phyloP scores from a whole-genome alignment of 1,140 invertebrate genomes.

The Leguminivora glycinivorella region DNA sequence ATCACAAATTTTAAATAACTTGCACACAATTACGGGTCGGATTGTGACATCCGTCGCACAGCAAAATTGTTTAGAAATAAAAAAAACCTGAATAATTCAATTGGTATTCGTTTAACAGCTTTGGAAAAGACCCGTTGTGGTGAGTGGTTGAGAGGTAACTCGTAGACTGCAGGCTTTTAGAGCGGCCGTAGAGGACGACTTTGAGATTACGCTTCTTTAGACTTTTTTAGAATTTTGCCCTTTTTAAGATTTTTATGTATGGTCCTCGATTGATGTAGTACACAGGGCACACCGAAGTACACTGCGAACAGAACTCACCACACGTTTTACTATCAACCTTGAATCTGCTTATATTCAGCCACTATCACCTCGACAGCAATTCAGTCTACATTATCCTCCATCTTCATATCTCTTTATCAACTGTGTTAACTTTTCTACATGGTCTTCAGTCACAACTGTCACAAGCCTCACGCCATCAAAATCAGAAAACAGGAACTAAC shows the following conservation, averaged over 20 bases:
- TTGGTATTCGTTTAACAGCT: conserved; percentile 75
- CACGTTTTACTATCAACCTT: conserved; percentile 10
- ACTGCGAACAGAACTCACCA: conserved; percentile 24
- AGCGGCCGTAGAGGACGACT: conserved; percentile 58
- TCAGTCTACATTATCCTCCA: neutral
- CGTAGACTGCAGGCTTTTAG: conserved; percentile 56
- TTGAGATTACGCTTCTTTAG: conserved; percentile 64
- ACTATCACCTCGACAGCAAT: neutral
- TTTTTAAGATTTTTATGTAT: conserved; percentile 44
- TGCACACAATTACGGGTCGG: conserved; percentile 8
- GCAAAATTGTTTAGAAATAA: neutral
- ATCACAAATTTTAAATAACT: neutral
- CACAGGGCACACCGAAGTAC: conserved; percentile 15
- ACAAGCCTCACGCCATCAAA: conserved; percentile 11
- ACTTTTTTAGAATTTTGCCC: conserved; percentile 44
- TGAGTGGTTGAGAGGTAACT: conserved; percentile 73
- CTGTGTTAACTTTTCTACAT: conserved; percentile 20
- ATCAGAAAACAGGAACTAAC: conserved; percentile 2
- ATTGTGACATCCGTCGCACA: neutral
- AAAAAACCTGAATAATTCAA: conserved; percentile 49
- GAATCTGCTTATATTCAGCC: conserved; percentile 8
- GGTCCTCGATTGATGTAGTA: conserved; percentile 27
- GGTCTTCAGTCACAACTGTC: conserved; percentile 13
- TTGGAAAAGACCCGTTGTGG: conserved; percentile 79
- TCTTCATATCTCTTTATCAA: neutral